phyloP scores from a whole-genome alignment of 1,140 invertebrate genomes.

The Monomorium pharaonis region DNA sequence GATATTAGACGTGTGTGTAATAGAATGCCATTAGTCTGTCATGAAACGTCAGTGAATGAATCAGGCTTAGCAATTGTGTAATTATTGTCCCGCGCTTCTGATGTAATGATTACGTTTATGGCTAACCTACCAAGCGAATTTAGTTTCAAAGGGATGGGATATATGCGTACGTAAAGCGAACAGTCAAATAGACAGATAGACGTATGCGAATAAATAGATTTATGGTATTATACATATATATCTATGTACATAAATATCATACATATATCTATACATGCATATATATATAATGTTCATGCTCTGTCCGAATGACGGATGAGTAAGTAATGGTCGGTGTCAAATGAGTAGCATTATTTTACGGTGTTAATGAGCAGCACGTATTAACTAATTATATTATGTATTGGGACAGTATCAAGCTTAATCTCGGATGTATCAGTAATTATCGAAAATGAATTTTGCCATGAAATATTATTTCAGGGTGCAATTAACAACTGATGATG shows the following conservation, averaged over 20 bases:
- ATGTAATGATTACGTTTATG: conserved; percentile 35
- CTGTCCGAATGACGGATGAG: background rate
- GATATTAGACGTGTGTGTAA: background rate
- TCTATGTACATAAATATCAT: background rate
- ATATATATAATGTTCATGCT: background rate
- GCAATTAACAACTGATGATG: background rate
- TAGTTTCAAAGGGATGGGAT: conserved; percentile 13
- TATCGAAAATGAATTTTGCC: background rate
- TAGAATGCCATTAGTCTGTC: background rate
- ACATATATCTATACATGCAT: background rate
- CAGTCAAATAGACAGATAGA: background rate
- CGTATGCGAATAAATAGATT: conserved; percentile 3
- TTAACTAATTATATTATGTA: conserved; percentile 1
- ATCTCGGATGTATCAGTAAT: background rate
- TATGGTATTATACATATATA: background rate
- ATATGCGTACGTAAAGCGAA: background rate
- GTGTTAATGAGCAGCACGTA: conserved; percentile 1
- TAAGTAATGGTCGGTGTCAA: background rate
- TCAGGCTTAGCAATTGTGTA: background rate
- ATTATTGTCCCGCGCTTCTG: background rate
- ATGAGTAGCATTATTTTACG: conserved; percentile 9
- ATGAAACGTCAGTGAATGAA: background rate
- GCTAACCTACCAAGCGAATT: background rate
- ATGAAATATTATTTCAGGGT: conserved; percentile 15
- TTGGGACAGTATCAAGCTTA: background rate